A percentile compares a stretch with the other conserved stretches of the same genome.
Conservation (phyloP, 2,888 invertebrate species). For the Acutogordius australiensis region DNA sequence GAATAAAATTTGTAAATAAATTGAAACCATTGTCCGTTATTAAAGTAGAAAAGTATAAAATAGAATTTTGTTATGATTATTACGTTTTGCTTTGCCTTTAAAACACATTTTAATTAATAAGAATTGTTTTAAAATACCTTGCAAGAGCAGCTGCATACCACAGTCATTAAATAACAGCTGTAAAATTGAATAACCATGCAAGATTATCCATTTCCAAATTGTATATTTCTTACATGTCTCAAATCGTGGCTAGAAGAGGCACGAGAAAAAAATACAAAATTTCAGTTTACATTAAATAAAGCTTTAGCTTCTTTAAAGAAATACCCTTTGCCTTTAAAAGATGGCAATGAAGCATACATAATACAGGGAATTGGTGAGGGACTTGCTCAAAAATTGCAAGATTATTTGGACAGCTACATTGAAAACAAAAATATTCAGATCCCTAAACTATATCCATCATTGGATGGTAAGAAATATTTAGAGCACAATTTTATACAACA, state of each 20-base stretch:
- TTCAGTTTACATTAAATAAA: conserved; percentile 12
- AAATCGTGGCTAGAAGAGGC: conserved; percentile 8
- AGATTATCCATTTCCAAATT: conserved; percentile 9
- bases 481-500: not conserved
- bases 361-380: conserved; percentile 4
- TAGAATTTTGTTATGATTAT: too few species aligned
- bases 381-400: not conserved
- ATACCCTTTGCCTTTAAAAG: conserved; percentile 7
- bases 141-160: too few species aligned
- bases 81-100: too few species aligned
- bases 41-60: too few species aligned
- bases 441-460: not conserved
- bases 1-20: too few species aligned
- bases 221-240: conserved; percentile 11
- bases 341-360: conserved; percentile 8
- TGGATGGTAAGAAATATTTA: not conserved
- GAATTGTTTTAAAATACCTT: too few species aligned
- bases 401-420: not conserved
- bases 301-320: not conserved
- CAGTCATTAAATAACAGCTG: too few species aligned
- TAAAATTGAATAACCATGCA: too few species aligned
- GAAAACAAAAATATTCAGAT: not conserved
- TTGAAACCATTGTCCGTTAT: too few species aligned
- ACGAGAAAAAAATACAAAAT: not conserved
- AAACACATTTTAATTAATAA: too few species aligned